Evolutionary conservation across 2,888 invertebrate species (phyloP).

Genomic region (Ormyrus labotus): DNA sequence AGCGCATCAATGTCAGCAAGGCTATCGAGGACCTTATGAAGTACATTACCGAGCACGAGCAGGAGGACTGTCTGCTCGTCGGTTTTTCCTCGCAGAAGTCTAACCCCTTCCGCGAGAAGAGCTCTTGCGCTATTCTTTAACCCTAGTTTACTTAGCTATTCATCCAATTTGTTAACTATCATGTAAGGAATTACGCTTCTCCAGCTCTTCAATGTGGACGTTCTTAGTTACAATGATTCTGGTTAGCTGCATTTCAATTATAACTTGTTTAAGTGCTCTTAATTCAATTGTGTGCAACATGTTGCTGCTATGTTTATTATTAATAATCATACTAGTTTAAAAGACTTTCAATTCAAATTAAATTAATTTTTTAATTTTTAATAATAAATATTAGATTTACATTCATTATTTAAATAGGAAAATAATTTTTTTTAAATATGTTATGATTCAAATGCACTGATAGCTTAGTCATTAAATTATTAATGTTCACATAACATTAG

Average conservation of each 20-base stretch:
- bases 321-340: no score
- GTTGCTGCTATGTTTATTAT: neutral
- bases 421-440: neutral
- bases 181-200: constrained; percentile 24
- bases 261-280: no score
- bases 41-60: constrained; percentile 92
- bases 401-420: neutral
- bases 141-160: constrained; percentile 25
- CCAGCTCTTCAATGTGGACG: no score
- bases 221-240: no score
- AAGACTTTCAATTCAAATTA: no score
- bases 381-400: neutral
- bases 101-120: constrained; percentile 96
- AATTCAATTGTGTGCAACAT: neutral
- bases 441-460: no score
- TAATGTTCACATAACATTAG: no score
- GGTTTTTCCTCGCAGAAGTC: constrained; percentile 96
- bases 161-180: constrained; percentile 36
- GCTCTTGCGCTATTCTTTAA: constrained; percentile 90
- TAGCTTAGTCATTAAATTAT: no score
- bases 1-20: constrained; percentile 88
- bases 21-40: constrained; percentile 96
- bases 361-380: neutral
- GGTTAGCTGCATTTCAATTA: no score
- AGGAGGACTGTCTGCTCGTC: constrained; percentile 93